Base-by-base conservation (phyloP, 2,113 vertebrate species). In the Albula glossodonta region DNA sequence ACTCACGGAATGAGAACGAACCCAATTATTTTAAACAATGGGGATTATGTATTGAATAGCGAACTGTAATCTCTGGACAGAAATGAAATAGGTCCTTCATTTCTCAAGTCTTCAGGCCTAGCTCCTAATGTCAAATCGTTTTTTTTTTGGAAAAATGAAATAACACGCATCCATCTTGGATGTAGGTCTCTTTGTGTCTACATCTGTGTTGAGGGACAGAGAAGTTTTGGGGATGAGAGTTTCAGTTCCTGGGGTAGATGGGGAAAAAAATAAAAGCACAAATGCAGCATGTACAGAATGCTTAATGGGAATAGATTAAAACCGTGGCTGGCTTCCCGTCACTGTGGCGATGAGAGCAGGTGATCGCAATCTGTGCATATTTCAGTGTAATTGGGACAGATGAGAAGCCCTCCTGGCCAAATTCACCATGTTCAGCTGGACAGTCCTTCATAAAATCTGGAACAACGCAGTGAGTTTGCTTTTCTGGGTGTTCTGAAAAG, bases 21-120 rank as follows among this genome's bases (percentile, higher is more conserved):
- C 52, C 56, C 81, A 83, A 83, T 83, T 60, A 60, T 60, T 83
- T 60, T 63, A 48, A 22, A 60, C 81, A 63, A 63, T 83, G n/a
- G 53, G 53, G 81, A 83, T 83, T 41, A 83, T 83, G 81, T 83
- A 60, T 25, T 83, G 31, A 60, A 63, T 31, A 57, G 53, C n/a
- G 25, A 83, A 52, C 81, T 31, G 80, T 25, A 82, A 57, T 82
- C 51, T 48, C 25, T 60, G 56, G 25, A 3, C 81, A 83, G 52
- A 83, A 83, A 41, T 83, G 0, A 31, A 63, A 41, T 63, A 48
- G 81, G 50, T 60, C 15, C 4, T 48, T 52, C 19, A n/a, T 56
- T 56, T 48, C 78, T 31, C 7, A 31, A 56, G 25, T 78, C 10
- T 79, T 53, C 19, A 6, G 51, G 53, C 17, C 13, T 49, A 2